These are phyloP conservation scores for Diceros bicornis DNA, from an alignment of 2,797 vertebrate species.

Conservation along the genomic window DNA sequence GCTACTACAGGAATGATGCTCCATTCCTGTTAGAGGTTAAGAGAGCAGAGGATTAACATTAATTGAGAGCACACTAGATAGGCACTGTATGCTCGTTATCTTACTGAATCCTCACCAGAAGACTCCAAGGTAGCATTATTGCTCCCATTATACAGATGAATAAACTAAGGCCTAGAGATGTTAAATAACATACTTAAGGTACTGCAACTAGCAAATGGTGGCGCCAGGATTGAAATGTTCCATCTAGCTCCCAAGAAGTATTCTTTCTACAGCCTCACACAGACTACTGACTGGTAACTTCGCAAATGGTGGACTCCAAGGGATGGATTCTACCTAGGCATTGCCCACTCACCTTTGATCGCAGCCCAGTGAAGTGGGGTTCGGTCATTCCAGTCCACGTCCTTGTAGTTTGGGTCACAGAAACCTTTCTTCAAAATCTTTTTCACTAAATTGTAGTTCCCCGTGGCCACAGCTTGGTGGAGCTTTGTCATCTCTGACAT, in stretches of 20 bases:
- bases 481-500: slow-evolving; percentile 92
- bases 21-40: neutral
- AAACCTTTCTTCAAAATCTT: slow-evolving; percentile 90
- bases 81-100: neutral
- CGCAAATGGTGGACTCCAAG: neutral
- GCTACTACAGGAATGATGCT: neutral
- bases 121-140: neutral
- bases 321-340: accelerated
- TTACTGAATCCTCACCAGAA: neutral
- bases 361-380: slow-evolving; percentile 97
- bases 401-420: slow-evolving; percentile 94
- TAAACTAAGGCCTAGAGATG: neutral
- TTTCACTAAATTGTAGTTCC: slow-evolving; percentile 89
- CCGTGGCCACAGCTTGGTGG: slow-evolving; percentile 94
- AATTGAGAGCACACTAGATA: neutral
- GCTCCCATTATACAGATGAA: neutral
- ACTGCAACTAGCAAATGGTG: neutral
- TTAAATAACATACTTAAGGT: neutral
- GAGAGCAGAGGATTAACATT: neutral
- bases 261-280: neutral
- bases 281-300: neutral
- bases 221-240: neutral
- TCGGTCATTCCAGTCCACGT: slow-evolving; percentile 93
- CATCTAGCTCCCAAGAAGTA: neutral
- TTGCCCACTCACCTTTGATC: slow-evolving; percentile 90